A percentile compares a stretch with the other conserved stretches of the same genome.
These are phyloP conservation scores for Trichogramma dendrolimi DNA, from an alignment of 2,888 invertebrate genomes.

Conservation along the genomic window DNA sequence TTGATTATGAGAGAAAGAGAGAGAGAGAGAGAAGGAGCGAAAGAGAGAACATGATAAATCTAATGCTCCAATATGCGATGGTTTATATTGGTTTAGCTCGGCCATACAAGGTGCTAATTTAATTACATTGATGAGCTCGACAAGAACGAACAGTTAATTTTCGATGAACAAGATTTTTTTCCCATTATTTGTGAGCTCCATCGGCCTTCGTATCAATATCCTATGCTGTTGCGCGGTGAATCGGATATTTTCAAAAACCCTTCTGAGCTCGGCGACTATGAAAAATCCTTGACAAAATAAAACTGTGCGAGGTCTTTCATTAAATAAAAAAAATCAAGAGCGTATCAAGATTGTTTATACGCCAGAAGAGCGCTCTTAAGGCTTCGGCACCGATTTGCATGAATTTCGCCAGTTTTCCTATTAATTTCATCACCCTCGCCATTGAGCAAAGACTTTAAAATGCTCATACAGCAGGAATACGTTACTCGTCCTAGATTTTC, in stretches of 20 bases:
- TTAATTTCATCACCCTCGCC: slow-evolving; percentile 29
- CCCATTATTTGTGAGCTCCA: neutral
- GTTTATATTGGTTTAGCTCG: too few species aligned
- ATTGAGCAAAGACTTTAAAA: slow-evolving; percentile 27
- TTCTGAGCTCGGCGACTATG: neutral
- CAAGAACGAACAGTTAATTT: neutral
- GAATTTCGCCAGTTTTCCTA: slow-evolving; percentile 31
- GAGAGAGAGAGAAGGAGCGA: too few species aligned
- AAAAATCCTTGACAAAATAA: slow-evolving; percentile 11
- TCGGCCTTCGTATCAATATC: neutral
- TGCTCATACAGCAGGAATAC: slow-evolving; percentile 20
- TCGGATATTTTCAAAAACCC: neutral
- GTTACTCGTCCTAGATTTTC: slow-evolving; percentile 30
- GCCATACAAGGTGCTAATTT: too few species aligned
- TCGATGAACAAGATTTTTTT: slow-evolving; percentile 1
- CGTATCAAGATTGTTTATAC: slow-evolving; percentile 26
- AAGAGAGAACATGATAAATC: too few species aligned
- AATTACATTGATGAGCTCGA: too few species aligned
- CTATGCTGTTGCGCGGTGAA: too few species aligned
- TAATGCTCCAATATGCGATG: too few species aligned
- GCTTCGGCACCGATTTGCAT: slow-evolving; percentile 22
- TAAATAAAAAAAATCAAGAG: slow-evolving; percentile 5
- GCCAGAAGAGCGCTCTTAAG: neutral
- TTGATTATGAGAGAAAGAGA: too few species aligned
- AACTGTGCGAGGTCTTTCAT: slow-evolving; percentile 9